phyloP scores from a whole-genome alignment of 1,140 invertebrate species.

The Camponotus vicinus region DNA sequence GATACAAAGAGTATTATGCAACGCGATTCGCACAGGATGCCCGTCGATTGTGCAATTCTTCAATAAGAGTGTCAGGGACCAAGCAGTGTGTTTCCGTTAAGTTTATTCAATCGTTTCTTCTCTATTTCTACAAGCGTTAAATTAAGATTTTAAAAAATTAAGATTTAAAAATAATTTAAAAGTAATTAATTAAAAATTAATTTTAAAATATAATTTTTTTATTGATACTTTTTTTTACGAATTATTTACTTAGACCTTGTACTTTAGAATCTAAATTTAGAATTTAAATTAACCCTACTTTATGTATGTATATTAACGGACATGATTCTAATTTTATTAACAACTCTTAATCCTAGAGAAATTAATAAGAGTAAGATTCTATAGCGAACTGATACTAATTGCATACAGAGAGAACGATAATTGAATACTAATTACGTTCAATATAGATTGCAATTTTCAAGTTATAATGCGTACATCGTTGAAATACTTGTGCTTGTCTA shows the following conservation, averaged over 20 bases:
- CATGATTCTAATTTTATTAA: constrained; percentile 33
- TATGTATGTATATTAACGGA: constrained; percentile 15
- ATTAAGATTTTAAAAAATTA: background rate
- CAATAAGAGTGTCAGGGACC: constrained; percentile 61
- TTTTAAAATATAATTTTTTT: background rate
- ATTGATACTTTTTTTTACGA: background rate
- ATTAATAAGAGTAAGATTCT: constrained; percentile 17
- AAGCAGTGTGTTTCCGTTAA: constrained; percentile 54
- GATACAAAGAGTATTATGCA: constrained; percentile 73
- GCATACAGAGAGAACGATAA: constrained; percentile 14
- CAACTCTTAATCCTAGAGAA: constrained; percentile 29
- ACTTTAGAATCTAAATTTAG: no score
- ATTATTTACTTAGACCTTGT: background rate
- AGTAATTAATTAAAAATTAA: background rate
- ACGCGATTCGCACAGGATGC: constrained; percentile 46
- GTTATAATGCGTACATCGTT: background rate
- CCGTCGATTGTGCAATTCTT: constrained; percentile 66
- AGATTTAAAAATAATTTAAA: constrained; percentile 8
- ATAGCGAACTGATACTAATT: background rate
- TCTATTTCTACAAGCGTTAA: background rate
- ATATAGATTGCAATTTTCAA: constrained; percentile 36
- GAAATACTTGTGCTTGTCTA: background rate
- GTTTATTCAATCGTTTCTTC: constrained; percentile 45
- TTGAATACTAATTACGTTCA: constrained; percentile 37
- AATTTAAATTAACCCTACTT: background rate